These are phyloP conservation scores for Ormyrus nitidulus DNA, from an alignment of 2,888 invertebrate genomes.

Conservation along the genomic window DNA sequence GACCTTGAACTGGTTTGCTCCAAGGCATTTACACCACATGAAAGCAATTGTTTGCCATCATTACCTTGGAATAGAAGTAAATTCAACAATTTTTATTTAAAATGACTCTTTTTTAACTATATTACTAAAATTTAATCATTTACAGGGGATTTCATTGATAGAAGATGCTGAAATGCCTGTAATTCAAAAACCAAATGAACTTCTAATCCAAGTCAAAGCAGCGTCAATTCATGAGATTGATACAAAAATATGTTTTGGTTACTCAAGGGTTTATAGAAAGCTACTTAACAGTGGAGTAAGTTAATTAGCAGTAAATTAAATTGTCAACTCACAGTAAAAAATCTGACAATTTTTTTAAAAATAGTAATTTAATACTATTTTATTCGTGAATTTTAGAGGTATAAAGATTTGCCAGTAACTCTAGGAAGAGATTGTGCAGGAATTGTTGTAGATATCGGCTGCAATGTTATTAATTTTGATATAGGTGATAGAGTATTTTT, in stretches of 20 bases:
- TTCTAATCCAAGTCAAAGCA: constrained; percentile 80
- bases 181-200: constrained; percentile 77
- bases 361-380: constrained; percentile 20
- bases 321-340: constrained; percentile 6
- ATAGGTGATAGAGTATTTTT: constrained; percentile 81
- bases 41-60: constrained; percentile 76
- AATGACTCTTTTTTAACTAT: background rate
- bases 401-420: constrained; percentile 77
- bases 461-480: constrained; percentile 78
- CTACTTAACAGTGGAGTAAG: constrained; percentile 73
- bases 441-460: constrained; percentile 80
- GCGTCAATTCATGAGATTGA: constrained; percentile 80
- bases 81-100: constrained; percentile 12
- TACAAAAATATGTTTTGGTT: constrained; percentile 79
- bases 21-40: constrained; percentile 74
- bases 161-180: constrained; percentile 78
- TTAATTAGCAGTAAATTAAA: constrained; percentile 10
- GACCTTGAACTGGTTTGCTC: constrained; percentile 69
- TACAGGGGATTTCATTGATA: constrained; percentile 77
- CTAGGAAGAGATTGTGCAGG: constrained; percentile 82
- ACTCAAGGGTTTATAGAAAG: constrained; percentile 75
- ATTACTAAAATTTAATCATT: constrained; percentile 17
- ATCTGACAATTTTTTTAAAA: background rate
- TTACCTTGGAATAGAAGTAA: constrained; percentile 76
- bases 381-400: constrained; percentile 66